Evolutionary conservation across 2,888 invertebrate species (phyloP).

Genomic region (Campoplex capitator): DNA sequence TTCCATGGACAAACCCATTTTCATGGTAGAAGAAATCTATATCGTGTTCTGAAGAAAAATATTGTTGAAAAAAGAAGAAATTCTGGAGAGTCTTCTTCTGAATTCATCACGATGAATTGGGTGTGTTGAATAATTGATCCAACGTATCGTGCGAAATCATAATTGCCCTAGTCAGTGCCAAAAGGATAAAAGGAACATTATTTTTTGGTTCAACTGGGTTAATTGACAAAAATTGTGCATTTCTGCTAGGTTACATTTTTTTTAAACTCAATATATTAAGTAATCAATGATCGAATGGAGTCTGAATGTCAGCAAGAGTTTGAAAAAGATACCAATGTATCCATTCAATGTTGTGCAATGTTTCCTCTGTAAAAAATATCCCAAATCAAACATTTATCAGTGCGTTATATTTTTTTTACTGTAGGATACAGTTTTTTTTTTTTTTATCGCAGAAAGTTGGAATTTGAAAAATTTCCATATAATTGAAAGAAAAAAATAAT

Average conservation of each 20-base stretch:
- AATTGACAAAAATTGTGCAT: neutral
- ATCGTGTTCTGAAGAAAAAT: neutral
- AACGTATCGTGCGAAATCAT: neutral
- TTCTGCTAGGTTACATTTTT: neutral
- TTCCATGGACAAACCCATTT: too few relatives aligned
- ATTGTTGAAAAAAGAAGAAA: neutral
- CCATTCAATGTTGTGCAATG: neutral
- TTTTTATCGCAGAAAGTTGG: neutral
- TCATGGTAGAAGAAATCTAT: too few relatives aligned
- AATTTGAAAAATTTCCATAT: neutral
- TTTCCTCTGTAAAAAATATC: conserved; percentile 7
- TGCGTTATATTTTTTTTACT: neutral
- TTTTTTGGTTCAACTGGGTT: conserved; percentile 3
- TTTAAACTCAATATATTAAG: neutral
- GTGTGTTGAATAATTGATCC: neutral
- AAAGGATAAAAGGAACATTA: neutral
- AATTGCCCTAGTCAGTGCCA: conserved; percentile 25
- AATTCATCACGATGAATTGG: neutral
- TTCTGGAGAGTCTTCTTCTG: too few relatives aligned
- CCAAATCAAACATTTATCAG: neutral
- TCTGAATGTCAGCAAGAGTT: neutral
- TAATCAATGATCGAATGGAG: neutral
- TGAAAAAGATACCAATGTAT: neutral
- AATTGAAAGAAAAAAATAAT: neutral
- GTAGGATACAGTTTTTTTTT: neutral